phyloP scores from a whole-genome alignment of 2,113 vertebrate species.

The Heptranchias perlo region DNA sequence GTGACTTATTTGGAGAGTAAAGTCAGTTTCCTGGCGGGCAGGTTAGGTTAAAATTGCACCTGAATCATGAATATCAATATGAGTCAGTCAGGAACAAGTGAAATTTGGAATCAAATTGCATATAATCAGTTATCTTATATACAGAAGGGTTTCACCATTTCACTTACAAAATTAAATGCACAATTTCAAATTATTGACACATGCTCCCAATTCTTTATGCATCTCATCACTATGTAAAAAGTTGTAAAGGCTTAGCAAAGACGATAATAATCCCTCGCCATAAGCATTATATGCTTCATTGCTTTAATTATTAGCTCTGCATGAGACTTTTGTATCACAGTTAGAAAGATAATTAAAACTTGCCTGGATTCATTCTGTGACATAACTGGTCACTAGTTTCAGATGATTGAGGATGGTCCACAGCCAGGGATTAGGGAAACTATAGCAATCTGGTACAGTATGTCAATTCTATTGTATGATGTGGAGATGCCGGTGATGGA shows the following conservation, averaged over 20 bases:
- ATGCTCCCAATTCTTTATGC: not conserved
- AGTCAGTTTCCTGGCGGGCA: too few relatives aligned
- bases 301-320: constrained; percentile 14
- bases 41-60: not conserved
- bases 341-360: constrained; percentile 8
- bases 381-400: not conserved
- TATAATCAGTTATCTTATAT: not conserved
- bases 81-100: not conserved
- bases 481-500: too few relatives aligned
- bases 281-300: not conserved
- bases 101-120: constrained; percentile 10
- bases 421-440: not conserved
- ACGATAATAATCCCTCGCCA: not conserved
- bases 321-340: not conserved
- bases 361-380: not conserved
- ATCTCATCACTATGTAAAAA: not conserved
- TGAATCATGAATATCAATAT: not conserved
- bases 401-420: not conserved
- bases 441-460: not conserved
- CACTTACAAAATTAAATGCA: constrained; percentile 8
- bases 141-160: not conserved
- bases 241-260: not conserved
- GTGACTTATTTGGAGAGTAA: too few relatives aligned
- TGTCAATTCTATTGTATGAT: not conserved
- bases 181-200: not conserved